These are phyloP conservation scores for Nephrotoma flavescens DNA, from an alignment of 2,888 invertebrate genomes.

Conservation along the genomic window DNA sequence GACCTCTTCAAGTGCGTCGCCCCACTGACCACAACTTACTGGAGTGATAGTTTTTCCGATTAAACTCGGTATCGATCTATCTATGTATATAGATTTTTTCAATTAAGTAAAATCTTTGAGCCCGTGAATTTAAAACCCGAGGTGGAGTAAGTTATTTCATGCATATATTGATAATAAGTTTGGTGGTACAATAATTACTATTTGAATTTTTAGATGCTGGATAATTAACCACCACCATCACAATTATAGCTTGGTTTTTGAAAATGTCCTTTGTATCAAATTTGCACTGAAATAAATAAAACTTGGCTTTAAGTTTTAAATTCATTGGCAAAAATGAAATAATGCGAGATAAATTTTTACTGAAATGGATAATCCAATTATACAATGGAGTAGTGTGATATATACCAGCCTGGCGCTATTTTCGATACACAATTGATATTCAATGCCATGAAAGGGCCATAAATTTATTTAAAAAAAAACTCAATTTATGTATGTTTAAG, in stretches of 20 bases:
- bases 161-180: background rate
- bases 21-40: slow-evolving; percentile 33
- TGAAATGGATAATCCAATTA: background rate
- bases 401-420: slow-evolving; percentile 1
- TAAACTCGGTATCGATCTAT: slow-evolving; percentile 15
- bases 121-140: background rate
- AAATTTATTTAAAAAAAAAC: background rate
- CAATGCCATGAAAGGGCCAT: background rate
- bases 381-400: background rate
- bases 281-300: too few species aligned
- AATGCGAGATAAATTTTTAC: background rate
- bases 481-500: background rate
- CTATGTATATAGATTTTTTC: slow-evolving; percentile 5
- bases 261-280: too few species aligned
- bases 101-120: background rate
- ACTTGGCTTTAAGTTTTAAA: background rate
- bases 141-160: background rate
- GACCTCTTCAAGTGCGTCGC: slow-evolving; percentile 34
- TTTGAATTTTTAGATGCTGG: too few species aligned
- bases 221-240: too few species aligned
- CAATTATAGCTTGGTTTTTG: too few species aligned
- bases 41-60: slow-evolving; percentile 35
- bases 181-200: too few species aligned
- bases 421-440: background rate
- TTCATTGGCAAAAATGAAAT: background rate